These are phyloP conservation scores for Callipepla squamata DNA, from an alignment of 2,113 vertebrate genomes.

Conservation along the genomic window DNA sequence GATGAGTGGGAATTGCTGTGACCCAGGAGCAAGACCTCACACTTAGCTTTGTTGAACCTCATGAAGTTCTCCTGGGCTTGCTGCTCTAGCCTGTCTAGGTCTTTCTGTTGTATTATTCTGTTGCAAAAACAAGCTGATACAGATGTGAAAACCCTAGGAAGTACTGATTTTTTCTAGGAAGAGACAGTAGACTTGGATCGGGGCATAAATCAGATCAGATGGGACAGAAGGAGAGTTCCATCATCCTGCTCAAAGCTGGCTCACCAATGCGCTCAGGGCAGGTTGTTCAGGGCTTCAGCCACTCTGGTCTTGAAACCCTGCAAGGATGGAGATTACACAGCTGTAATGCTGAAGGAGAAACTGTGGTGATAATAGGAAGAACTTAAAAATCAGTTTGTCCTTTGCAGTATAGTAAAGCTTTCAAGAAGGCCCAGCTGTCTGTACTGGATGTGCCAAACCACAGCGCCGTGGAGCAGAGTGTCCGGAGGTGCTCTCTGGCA, in stretches of 20 bases:
- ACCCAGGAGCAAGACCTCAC: no score
- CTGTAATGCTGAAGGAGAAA: background rate
- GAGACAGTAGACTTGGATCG: background rate
- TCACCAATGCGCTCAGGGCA: background rate
- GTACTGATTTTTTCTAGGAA: background rate
- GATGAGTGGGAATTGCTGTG: no score
- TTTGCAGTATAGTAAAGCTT: background rate
- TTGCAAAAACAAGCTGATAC: background rate
- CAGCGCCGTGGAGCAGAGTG: background rate
- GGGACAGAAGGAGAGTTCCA: background rate
- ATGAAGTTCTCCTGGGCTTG: no score
- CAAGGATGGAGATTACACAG: background rate
- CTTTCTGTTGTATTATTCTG: background rate
- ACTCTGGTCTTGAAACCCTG: background rate
- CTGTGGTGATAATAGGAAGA: background rate
- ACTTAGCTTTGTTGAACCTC: no score
- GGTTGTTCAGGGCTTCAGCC: background rate
- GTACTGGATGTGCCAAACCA: background rate
- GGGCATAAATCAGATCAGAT: background rate
- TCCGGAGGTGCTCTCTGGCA: background rate
- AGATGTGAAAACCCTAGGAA: background rate
- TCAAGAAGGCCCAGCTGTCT: background rate
- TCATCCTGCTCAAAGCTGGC: background rate
- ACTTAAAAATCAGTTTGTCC: background rate
- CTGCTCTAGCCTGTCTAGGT: no score